Conservation (phyloP, 2,797 vertebrate species). For the Anomalospiza imberbis region DNA sequence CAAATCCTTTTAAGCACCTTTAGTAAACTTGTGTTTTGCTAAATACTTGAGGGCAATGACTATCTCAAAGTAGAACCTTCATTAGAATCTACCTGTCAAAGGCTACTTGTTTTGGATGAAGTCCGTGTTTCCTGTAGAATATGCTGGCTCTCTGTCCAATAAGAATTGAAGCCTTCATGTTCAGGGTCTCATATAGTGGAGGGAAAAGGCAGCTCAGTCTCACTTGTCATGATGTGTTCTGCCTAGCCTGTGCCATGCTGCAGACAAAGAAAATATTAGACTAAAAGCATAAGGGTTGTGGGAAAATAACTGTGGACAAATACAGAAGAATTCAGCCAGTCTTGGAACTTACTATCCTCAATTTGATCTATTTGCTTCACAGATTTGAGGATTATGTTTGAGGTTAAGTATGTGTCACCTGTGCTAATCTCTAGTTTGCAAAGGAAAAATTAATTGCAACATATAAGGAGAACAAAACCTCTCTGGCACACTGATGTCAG, state of each 20-base stretch:
- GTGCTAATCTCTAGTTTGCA: neutral
- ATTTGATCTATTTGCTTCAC: neutral
- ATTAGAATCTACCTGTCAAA: neutral
- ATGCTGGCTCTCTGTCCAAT: neutral
- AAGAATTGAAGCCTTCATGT: rapidly evolving
- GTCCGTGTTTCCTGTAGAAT: neutral
- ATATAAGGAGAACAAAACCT: neutral
- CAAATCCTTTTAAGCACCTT: neutral
- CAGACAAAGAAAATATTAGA: neutral
- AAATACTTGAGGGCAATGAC: neutral
- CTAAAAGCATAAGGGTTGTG: neutral
- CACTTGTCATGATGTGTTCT: neutral
- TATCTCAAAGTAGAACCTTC: neutral
- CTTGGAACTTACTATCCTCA: neutral
- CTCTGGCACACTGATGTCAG: neutral
- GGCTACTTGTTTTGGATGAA: neutral
- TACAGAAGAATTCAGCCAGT: neutral
- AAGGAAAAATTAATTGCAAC: neutral
- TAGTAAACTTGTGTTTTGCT: neutral
- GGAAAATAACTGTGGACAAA: neutral
- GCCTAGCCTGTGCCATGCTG: neutral
- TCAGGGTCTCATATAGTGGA: neutral
- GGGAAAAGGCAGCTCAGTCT: neutral
- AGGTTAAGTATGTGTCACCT: neutral
- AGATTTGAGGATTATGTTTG: neutral